A percentile compares a stretch with the other conserved stretches of the same genome.
Evolutionary conservation across 2,888 invertebrate species (phyloP).

Genomic region (Xestoiulus laeticollis): DNA sequence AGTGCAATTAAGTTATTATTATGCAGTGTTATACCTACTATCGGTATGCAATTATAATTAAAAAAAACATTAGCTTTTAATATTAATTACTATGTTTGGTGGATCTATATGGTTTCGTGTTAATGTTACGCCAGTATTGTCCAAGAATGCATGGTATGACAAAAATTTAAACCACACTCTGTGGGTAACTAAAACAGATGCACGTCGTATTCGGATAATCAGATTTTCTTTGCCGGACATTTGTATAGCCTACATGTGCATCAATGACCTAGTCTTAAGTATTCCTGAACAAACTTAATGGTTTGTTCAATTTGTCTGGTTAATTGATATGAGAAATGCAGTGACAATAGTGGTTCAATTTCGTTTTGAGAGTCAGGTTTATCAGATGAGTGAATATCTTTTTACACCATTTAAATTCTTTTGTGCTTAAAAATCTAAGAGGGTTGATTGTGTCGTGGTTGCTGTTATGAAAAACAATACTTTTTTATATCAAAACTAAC

Average conservation of each 20-base stretch:
- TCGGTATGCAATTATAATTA: neutral
- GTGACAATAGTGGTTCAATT: neutral
- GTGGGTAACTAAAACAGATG: no score
- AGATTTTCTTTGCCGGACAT: no score
- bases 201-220: no score
- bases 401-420: neutral
- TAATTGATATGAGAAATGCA: neutral
- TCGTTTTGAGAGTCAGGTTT: neutral
- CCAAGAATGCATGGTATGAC: neutral
- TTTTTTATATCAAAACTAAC: neutral
- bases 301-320: neutral
- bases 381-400: neutral
- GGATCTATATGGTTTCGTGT: neutral
- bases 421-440: neutral
- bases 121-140: neutral
- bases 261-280: neutral
- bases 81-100: neutral
- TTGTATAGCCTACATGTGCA: no score
- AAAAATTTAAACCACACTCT: no score
- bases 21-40: neutral
- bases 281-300: neutral
- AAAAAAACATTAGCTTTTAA: neutral
- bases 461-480: neutral
- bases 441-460: neutral
- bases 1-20: slow-evolving; percentile 21